These are phyloP conservation scores for Eurytoma californica DNA, from an alignment of 2,888 invertebrate species.

Conservation along the genomic window DNA sequence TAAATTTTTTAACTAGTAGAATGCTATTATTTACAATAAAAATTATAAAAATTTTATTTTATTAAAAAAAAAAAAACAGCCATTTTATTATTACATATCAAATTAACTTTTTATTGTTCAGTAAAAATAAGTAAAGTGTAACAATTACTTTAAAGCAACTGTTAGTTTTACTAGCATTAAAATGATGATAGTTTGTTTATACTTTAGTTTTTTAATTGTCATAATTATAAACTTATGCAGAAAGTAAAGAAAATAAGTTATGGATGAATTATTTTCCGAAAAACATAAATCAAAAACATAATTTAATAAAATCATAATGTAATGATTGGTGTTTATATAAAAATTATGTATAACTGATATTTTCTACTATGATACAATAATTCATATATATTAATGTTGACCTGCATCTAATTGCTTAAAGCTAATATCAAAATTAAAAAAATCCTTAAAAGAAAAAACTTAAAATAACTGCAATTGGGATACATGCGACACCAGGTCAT, in stretches of 20 bases:
- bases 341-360: slow-evolving; percentile 32
- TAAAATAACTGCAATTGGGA: slow-evolving; percentile 40
- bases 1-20: no score
- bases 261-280: neutral
- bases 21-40: no score
- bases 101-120: no score
- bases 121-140: no score
- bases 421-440: slow-evolving; percentile 24
- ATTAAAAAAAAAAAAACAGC: no score
- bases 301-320: neutral
- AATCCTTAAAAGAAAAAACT: slow-evolving; percentile 33
- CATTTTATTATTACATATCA: no score
- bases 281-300: neutral
- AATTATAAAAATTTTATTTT: no score
- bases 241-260: neutral
- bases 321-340: neutral
- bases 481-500: slow-evolving; percentile 56
- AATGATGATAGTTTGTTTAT: neutral
- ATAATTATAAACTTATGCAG: no score
- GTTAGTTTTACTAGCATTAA: no score
- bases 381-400: slow-evolving; percentile 30
- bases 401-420: slow-evolving; percentile 42
- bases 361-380: slow-evolving; percentile 30
- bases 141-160: no score
- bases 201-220: no score